Percentiles rank a stretch among this genome's conserved stretches.
phyloP scores from a whole-genome alignment of 2,797 vertebrate species.

The Rhynchotus rufescens region DNA sequence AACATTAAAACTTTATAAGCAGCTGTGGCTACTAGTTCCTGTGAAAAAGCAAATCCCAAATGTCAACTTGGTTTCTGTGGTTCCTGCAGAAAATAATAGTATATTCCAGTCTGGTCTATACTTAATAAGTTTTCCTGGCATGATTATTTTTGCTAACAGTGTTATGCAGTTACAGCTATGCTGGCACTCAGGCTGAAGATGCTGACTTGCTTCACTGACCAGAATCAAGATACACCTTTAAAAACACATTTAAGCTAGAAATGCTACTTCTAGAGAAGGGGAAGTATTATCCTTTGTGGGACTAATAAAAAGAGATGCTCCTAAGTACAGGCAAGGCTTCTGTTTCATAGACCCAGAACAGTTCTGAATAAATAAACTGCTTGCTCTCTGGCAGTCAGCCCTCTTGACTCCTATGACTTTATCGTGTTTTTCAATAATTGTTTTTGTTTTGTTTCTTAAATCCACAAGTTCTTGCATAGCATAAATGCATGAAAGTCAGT shows the following conservation, averaged over 20 bases:
- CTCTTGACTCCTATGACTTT: background rate
- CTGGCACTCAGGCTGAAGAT: background rate
- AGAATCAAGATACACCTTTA: background rate
- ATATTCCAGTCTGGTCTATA: background rate
- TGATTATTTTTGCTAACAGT: background rate
- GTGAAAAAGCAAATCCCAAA: slow-evolving; percentile 1
- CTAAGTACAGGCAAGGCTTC: background rate
- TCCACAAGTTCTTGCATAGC: background rate
- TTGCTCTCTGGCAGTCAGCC: background rate
- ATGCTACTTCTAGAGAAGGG: background rate
- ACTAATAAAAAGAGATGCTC: background rate
- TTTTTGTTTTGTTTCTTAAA: slow-evolving; percentile 18
- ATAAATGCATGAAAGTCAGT: background rate
- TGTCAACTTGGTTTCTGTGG: background rate
- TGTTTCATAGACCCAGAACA: background rate
- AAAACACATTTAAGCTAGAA: background rate
- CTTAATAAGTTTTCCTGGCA: background rate
- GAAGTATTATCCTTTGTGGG: background rate
- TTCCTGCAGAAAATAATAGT: background rate
- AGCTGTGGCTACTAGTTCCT: background rate
- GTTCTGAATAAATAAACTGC: background rate
- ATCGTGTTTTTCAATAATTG: background rate
- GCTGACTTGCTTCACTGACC: background rate
- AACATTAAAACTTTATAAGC: slow-evolving; percentile 25
- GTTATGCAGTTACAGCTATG: background rate